A percentile compares a stretch with the other conserved stretches of the same genome.
phyloP scores from a whole-genome alignment of 2,888 invertebrate species.

The Acanthacorydalis orientalis region DNA sequence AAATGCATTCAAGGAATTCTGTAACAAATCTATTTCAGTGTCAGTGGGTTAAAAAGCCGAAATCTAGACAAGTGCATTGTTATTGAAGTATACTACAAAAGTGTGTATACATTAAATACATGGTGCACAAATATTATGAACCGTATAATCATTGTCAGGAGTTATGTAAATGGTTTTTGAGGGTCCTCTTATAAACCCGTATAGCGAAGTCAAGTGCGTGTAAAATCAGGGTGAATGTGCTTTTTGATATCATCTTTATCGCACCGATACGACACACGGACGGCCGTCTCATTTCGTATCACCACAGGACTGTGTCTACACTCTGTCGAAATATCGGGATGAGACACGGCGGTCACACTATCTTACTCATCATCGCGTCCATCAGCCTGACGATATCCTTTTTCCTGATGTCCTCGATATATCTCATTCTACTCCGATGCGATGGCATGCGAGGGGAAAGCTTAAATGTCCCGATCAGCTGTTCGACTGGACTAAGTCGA shows the following conservation, averaged over 20 bases:
- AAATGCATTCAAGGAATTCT: no score
- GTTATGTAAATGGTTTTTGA: conserved; percentile 20
- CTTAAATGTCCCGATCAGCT: conserved; percentile 20
- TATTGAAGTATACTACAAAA: not conserved
- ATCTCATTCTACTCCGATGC: no score
- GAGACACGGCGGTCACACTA: no score
- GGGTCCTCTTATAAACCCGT: conserved; percentile 6
- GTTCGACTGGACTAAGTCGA: conserved; percentile 24
- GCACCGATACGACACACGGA: not conserved
- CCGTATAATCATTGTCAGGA: conserved; percentile 11
- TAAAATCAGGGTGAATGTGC: conserved; percentile 33
- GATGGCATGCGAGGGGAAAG: no score
- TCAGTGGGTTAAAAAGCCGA: no score
- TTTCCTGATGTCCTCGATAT: no score
- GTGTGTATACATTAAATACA: not conserved
- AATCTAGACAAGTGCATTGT: not conserved
- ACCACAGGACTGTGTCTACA: no score
- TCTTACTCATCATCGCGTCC: no score
- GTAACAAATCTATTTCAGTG: no score
- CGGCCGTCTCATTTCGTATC: no score
- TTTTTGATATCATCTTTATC: conserved; percentile 1
- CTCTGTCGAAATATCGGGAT: no score
- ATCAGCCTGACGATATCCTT: no score
- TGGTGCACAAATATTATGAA: not conserved
- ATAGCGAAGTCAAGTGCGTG: conserved; percentile 36